Percentiles rank a stretch among this genome's conserved stretches.
These are phyloP conservation scores for Mesocricetus auratus DNA, from an alignment of 2,113 vertebrate genomes.

Conservation along the genomic window DNA sequence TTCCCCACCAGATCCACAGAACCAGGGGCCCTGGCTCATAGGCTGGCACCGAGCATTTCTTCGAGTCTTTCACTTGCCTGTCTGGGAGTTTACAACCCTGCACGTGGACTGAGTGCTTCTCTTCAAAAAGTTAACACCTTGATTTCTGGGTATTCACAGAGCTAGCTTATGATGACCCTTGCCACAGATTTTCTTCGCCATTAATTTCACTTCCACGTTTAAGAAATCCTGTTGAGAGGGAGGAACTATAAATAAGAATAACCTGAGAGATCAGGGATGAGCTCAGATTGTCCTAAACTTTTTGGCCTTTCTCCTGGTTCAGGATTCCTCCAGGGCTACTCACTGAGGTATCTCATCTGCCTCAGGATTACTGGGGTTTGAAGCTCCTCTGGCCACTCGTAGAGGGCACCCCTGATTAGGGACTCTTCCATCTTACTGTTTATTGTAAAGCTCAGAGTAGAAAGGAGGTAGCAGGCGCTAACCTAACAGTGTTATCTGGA, in stretches of 20 bases:
- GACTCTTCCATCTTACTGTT: not conserved
- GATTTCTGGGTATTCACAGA: not conserved
- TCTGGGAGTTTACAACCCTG: not conserved
- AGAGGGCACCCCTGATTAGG: not conserved
- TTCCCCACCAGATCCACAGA: not conserved
- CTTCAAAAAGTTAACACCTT: not conserved
- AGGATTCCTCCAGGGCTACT: not conserved
- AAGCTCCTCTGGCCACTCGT: not conserved
- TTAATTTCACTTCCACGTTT: slow-evolving; percentile 38
- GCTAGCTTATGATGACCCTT: not conserved
- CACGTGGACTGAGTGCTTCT: not conserved
- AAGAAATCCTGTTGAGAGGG: not conserved
- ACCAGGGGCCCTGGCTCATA: not conserved
- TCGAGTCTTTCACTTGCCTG: slow-evolving; percentile 24
- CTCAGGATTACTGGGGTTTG: not conserved
- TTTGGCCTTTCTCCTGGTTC: slow-evolving; percentile 45
- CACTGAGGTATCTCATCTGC: not conserved
- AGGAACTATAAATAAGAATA: slow-evolving; percentile 62
- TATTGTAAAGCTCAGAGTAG: not conserved
- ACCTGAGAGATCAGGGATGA: not conserved
- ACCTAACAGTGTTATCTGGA: not conserved
- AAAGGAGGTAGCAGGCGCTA: not conserved
- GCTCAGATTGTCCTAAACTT: slow-evolving; percentile 21
- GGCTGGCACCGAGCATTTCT: not conserved
- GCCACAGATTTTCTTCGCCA: slow-evolving; percentile 27